A percentile compares a stretch with the other conserved stretches of the same genome.
Conservation (phyloP, 2,113 vertebrate genomes). For the Catharus fuscescens region DNA sequence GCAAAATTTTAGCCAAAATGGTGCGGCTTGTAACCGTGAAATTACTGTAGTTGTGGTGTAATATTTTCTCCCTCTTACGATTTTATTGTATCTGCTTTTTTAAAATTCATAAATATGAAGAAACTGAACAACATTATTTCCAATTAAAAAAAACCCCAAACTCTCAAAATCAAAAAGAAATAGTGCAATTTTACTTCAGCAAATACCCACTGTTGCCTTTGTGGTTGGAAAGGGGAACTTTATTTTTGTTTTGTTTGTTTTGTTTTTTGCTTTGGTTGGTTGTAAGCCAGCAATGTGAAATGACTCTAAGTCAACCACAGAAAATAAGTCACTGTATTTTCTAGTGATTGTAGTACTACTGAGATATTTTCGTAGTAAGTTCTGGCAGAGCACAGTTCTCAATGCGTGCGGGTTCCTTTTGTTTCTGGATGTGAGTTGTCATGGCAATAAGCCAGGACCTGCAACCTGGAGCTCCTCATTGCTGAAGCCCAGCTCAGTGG, state of each 20-base stretch:
- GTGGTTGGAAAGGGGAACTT: neutral
- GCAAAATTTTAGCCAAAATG: too few species aligned
- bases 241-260: slow-evolving; percentile 4
- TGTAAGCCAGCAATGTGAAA: slow-evolving; percentile 21
- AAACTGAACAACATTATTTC: neutral
- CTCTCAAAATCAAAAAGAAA: neutral
- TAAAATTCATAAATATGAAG: neutral
- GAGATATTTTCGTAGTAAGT: slow-evolving; percentile 27
- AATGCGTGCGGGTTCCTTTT: neutral
- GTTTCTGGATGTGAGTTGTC: slow-evolving; percentile 25
- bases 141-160: accelerated
- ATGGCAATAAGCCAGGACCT: neutral
- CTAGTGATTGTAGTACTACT: slow-evolving; percentile 43
- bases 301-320: slow-evolving; percentile 11
- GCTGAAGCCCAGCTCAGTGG: accelerated
- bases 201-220: neutral
- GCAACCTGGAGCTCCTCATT: neutral
- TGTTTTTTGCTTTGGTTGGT: slow-evolving; percentile 46
- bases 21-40: too few species aligned
- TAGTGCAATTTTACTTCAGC: neutral
- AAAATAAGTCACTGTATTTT: slow-evolving; percentile 37
- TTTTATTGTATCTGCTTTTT: neutral
- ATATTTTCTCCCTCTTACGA: neutral
- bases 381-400: neutral
- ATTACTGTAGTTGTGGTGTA: neutral